These are phyloP conservation scores for Lamprologus callipterus DNA, from an alignment of 2,113 vertebrate species.

Conservation along the genomic window DNA sequence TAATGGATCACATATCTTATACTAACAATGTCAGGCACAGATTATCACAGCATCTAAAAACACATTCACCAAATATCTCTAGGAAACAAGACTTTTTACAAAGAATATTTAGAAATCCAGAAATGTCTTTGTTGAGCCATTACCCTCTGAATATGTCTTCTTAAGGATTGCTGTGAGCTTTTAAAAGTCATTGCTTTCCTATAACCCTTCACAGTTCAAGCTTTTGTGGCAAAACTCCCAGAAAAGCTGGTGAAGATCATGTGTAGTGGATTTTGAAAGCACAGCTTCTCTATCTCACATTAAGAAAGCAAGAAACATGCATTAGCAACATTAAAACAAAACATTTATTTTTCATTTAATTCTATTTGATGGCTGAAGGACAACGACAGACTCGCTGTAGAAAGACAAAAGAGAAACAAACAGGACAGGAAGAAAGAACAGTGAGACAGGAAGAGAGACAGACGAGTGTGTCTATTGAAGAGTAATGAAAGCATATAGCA, in stretches of 20 bases:
- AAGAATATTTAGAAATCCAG: neutral
- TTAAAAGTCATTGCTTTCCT: neutral
- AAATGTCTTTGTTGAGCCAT: neutral
- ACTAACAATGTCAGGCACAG: neutral
- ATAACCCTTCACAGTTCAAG: neutral
- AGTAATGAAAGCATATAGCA: slow-evolving; percentile 35
- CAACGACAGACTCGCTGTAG: neutral
- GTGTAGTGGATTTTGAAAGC: neutral
- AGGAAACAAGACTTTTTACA: neutral
- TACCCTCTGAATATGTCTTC: neutral
- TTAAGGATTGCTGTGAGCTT: slow-evolving; percentile 10
- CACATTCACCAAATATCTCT: neutral
- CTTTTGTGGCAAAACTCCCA: slow-evolving; percentile 3
- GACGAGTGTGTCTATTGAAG: neutral
- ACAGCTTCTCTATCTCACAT: neutral
- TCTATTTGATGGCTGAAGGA: neutral
- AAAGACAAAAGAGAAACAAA: neutral
- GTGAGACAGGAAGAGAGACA: neutral
- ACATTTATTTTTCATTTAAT: neutral
- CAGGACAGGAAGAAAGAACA: neutral
- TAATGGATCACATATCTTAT: neutral
- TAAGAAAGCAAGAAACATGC: neutral
- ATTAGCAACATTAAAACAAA: neutral
- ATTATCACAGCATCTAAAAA: neutral
- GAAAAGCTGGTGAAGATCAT: neutral